These are phyloP conservation scores for Xestobium rufovillosum DNA, from an alignment of 2,888 invertebrate genomes.

Conservation along the genomic window DNA sequence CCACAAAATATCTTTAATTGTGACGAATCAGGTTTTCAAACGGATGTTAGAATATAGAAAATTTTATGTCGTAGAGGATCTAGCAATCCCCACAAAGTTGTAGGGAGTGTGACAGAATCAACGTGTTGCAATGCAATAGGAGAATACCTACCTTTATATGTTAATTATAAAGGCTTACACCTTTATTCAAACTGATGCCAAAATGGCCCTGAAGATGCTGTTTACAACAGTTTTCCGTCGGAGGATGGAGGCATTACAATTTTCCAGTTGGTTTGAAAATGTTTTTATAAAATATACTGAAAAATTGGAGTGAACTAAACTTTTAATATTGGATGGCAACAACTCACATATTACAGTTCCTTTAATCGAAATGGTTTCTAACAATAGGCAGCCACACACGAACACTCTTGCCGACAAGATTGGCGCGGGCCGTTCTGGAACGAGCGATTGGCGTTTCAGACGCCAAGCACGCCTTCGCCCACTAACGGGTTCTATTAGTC, in stretches of 20 bases:
- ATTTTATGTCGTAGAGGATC: conserved; percentile 15
- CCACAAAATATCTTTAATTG: conserved; percentile 21
- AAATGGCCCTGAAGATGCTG: conserved; percentile 13
- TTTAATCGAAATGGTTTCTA: conserved; percentile 13
- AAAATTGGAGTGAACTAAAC: conserved; percentile 12
- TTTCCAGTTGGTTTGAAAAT: conserved; percentile 20
- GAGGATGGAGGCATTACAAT: conserved; percentile 21
- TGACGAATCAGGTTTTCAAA: conserved; percentile 20
- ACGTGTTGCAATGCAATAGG: conserved; percentile 20
- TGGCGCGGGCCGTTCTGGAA: too few relatives aligned
- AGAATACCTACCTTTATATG: conserved; percentile 17
- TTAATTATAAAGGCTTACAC: conserved; percentile 21
- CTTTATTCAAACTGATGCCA: conserved; percentile 16
- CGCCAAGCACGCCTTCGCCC: too few relatives aligned
- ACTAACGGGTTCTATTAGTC: too few relatives aligned
- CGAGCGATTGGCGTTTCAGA: too few relatives aligned
- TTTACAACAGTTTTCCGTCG: conserved; percentile 21
- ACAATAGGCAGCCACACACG: too few relatives aligned
- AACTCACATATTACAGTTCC: conserved; percentile 18
- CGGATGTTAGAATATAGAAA: conserved; percentile 19
- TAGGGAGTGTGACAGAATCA: conserved; percentile 18
- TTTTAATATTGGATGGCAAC: conserved; percentile 20
- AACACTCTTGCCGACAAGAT: too few relatives aligned
- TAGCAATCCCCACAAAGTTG: conserved; percentile 16
- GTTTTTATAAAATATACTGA: conserved; percentile 14